These are phyloP conservation scores for Noctua pronuba DNA, from an alignment of 2,888 invertebrate species.

Conservation along the genomic window DNA sequence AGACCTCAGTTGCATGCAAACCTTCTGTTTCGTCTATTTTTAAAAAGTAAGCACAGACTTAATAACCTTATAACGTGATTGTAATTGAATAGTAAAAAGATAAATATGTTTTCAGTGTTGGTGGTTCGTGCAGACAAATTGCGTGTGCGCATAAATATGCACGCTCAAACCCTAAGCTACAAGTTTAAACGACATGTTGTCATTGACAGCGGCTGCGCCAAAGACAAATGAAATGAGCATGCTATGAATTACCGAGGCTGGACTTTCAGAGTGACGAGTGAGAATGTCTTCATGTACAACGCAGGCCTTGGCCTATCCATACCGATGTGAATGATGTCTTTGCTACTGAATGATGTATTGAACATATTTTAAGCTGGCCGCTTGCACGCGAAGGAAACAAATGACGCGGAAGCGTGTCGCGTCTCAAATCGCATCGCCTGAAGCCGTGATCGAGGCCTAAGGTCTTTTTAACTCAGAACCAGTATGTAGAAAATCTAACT, in stretches of 20 bases:
- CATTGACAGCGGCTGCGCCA: not conserved
- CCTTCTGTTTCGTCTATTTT: not conserved
- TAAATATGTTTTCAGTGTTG: not conserved
- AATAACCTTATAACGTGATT: not conserved
- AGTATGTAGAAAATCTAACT: not conserved
- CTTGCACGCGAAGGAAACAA: not conserved
- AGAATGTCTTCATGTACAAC: not conserved
- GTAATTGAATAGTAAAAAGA: not conserved
- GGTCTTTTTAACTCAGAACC: not conserved
- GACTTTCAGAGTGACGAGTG: not conserved
- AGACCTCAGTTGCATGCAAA: conserved; percentile 33
- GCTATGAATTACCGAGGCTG: not conserved
- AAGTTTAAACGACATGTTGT: not conserved
- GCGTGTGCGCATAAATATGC: not conserved
- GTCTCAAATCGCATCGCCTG: not conserved
- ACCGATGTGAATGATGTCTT: not conserved
- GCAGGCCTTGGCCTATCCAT: not conserved
- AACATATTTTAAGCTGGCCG: not conserved
- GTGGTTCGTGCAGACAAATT: conserved; percentile 1
- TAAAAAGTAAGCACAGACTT: conserved; percentile 2
- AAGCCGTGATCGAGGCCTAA: not conserved
- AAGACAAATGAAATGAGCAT: not conserved
- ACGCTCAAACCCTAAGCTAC: not conserved
- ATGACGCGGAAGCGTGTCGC: not conserved
- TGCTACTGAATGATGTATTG: not conserved